Base-by-base conservation (phyloP, 1,140 invertebrate species). In the Macrosteles quadrilineatus region DNA sequence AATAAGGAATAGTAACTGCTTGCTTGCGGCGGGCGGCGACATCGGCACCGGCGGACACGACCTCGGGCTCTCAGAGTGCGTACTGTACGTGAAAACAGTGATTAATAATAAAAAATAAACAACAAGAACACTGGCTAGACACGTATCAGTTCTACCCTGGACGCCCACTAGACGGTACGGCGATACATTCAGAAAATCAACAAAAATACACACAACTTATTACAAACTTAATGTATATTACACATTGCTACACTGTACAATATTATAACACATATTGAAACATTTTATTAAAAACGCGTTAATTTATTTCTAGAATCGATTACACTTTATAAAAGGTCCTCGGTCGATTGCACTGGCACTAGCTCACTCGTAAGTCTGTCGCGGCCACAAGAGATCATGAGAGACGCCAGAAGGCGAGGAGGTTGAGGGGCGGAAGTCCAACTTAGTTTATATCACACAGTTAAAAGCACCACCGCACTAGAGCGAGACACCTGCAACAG, bases 181-280 rank as follows among this genome's bases (percentile, higher is more conserved):
- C n/a, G 47, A 50, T 19, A 50, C 47, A 23, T n/a, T 23, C 21
- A 50, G 47, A 50, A 50, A 50, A 50, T 50, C 47, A 50, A 50
- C 47, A 50, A 50, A 50, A 50, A 50, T 50, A 50, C 47, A 50
- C 47, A 50, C 17, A 50, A 50, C 47, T 50, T 50, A 50, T 50
- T 50, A 50, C 47, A 50, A 50, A 50, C 47, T 50, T 50, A 50
- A 66, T 66, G 50, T 69, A 69, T 69, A 69, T 55, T 69, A 69
- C 67, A 69, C 57, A 69, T 50, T 45, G 40, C 67, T 68, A 68
- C 67, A 68, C 67, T 68, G 67, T 68, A 68, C 67, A 68, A 47
- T 50, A 55, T 31, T 67, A 55, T 68, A 31, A 68, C 45, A 68
- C 67, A 55, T 55, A 67, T 45, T 29, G 43, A 68, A 68, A 68